Evolutionary conservation across 2,113 vertebrate species (phyloP), one percentile per base, ranked within the genome.

Genomic region (Pterophyllum scalare): DNA sequence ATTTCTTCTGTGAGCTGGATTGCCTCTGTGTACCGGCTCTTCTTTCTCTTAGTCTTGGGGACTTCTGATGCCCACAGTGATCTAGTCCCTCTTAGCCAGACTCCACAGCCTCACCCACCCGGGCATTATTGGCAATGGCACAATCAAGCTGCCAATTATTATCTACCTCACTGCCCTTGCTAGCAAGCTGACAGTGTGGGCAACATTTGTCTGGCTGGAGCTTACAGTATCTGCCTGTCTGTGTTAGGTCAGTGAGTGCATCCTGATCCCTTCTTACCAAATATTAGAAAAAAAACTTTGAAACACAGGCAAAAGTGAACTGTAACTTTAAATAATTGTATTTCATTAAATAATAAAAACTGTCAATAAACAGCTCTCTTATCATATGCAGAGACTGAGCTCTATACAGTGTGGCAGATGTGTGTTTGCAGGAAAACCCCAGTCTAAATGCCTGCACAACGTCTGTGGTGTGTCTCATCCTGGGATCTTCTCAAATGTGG

Each of bases 121-220:
- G 72, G 79, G 64, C 84, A 85, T 59, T 93, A 85, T 59, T 93
- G 91, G 90, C 92, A 92, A 61, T 20, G 52, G 20, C 61, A 85
- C 78, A 82, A 77, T 79, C 89, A 94, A 87, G 86, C 91, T 90
- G 93, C 91, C 89, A 86, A 93, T 87, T 92, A 93, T 90, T 87
- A 93, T 94, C 93, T 93, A 94, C 87, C 89, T 94, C 91, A 91
- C 85, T 93, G 91, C 91, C 74, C 92, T 81, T 92, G 93, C 91
- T 87, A 94, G 91, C 92, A 94, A 93, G 94, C 92, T 94, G 94
- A 93, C 88, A 59, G 93, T 82, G 89, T 84, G 87, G 86, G 77
- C 87, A 92, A 54, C 91, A 89, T 91, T 91, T 89, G 87, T 93
- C 88, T 92, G 91, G 84, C 89, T 88, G 17, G 52, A 22, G 24